Percentiles rank a stretch among this genome's conserved stretches.
Conservation (phyloP, 2,797 vertebrate species). For the Etheostoma perlongum region DNA sequence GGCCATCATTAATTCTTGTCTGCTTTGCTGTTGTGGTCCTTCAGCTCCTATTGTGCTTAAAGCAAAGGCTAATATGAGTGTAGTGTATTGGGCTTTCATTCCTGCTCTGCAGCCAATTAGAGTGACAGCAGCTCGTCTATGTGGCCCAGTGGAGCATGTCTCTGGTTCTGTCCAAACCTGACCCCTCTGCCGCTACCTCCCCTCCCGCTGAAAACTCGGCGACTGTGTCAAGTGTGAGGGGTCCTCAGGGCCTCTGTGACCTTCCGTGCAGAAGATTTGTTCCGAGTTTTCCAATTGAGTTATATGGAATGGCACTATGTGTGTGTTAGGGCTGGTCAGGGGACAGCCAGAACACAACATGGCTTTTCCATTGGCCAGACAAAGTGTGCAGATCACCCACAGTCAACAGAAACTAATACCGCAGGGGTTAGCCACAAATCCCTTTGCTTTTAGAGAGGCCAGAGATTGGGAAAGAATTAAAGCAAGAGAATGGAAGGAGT, state of each 20-base stretch:
- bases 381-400: constrained; percentile 41
- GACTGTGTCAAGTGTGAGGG: constrained; percentile 54
- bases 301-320: constrained; percentile 16
- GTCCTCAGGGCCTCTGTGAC: constrained; percentile 59
- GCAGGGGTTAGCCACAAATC: constrained; percentile 56
- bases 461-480: constrained; percentile 33
- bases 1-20: constrained; percentile 80
- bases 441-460: constrained; percentile 45
- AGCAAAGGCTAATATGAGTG: constrained; percentile 59
- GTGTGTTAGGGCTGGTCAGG: constrained; percentile 12
- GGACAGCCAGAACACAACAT: constrained; percentile 25
- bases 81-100: constrained; percentile 50
- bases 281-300: constrained; percentile 41
- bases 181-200: constrained; percentile 47
- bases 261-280: constrained; percentile 66
- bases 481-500: constrained; percentile 40
- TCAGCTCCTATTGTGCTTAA: constrained; percentile 72
- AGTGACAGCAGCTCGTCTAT: constrained; percentile 63
- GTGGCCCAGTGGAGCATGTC: constrained; percentile 71
- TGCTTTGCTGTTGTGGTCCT: constrained; percentile 77
- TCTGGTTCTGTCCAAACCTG: constrained; percentile 70
- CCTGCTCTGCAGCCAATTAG: constrained; percentile 73
- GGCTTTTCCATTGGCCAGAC: constrained; percentile 54
- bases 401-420: constrained; percentile 68
- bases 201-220: constrained; percentile 44